Base-by-base conservation (phyloP, 1,140 invertebrate genomes). In the Drosophila hydei region DNA sequence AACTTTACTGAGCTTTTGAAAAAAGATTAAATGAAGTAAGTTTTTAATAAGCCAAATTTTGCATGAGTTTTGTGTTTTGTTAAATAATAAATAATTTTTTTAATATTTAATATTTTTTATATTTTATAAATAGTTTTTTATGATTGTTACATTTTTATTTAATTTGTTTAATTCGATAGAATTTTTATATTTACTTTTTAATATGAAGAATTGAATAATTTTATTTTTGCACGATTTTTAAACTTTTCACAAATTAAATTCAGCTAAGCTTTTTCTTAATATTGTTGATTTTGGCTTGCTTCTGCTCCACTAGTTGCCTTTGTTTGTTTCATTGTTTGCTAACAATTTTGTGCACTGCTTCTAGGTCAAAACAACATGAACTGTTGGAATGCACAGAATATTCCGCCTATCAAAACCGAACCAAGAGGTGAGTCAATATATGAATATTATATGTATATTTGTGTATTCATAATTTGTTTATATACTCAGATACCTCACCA, bases 321-420 rank as follows among this genome's bases (percentile, higher is more conserved):
- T 8, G n/a, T 16, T 52, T 19, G 14, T 33, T 38, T 19, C 33
- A 14, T 59, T 45, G 54, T 12, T 23, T 63, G 40, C 51, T 71
- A 33, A 62, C 33, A 58, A 21, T 43, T 64, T 65, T 45, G 52
- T 61, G 51, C 36, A 54, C 48, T 65, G 45, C 59, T 59, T 55
- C 19, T 18, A 90, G 83, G 75, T 61, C 85, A 88, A 75, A 69
- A 56, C 47, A 90, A 87, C 60, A 77, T 91, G 59, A 77, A 77
- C 50, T 83, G 77, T 64, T 91, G 90, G 89, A 91, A 90, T 77
- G 68, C 85, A 6, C 83, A 83, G 54, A 91, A 83, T 25, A 81
- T 90, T 72, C 89, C 90, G 45, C 75, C 90, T 27, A 91, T 91
- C 12, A 91, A 91, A 78, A 90, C 90, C 0, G 90, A 91, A 78